Percentiles rank a stretch among this genome's conserved stretches.
Evolutionary conservation across 2,888 invertebrate species (phyloP).

Genomic region (Spialia ferax): DNA sequence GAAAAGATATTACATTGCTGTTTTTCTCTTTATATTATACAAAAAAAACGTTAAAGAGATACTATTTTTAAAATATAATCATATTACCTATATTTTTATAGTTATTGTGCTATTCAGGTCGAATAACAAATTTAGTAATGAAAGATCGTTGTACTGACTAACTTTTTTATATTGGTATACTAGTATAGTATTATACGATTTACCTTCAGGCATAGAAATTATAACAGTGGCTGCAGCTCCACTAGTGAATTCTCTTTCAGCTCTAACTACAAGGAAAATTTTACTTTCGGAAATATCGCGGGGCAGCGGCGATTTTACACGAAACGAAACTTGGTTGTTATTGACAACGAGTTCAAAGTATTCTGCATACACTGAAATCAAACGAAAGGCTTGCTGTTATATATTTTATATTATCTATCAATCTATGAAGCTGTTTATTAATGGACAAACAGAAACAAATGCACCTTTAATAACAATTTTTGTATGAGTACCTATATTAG

Average conservation of each 20-base stretch:
- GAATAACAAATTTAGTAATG: too few species aligned
- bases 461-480: too few species aligned
- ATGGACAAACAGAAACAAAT: not conserved
- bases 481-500: too few species aligned
- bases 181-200: too few species aligned
- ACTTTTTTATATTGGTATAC: too few species aligned
- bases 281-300: constrained; percentile 55
- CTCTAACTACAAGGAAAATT: constrained; percentile 64
- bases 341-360: constrained; percentile 54
- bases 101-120: too few species aligned
- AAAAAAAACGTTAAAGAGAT: too few species aligned
- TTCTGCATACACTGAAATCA: constrained; percentile 58
- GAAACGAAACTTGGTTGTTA: constrained; percentile 56
- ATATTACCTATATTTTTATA: too few species aligned
- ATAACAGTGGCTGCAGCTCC: constrained; percentile 68
- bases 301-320: constrained; percentile 55
- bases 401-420: not conserved
- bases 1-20: too few species aligned
- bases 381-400: not conserved
- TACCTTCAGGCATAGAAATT: constrained; percentile 73
- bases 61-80: too few species aligned
- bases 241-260: constrained; percentile 67
- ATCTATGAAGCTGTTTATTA: not conserved
- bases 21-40: too few species aligned
- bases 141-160: too few species aligned